Evolutionary conservation across 1,140 invertebrate species (phyloP), one percentile per base, ranked within the genome.

Genomic region (Platyscapa corneri): DNA sequence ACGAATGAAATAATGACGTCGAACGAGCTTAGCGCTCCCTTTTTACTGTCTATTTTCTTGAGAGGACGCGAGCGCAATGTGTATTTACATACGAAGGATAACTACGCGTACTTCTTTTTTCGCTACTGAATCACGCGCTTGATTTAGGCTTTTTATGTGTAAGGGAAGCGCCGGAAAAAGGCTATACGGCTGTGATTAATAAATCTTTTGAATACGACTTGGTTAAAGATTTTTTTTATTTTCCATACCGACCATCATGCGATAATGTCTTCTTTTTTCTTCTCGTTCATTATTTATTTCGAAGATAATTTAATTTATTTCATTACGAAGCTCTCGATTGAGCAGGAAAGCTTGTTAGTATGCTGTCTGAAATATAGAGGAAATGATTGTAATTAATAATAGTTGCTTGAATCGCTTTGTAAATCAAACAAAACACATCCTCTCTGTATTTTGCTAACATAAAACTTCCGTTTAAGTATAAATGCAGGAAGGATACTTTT

Each of bases 41-140:
- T 75, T 85, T 85, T 81, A 85, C 84, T 65, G 64, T 86, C 85
- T 83, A 86, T 67, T 84, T 83, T 84, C 86, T 84, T 84, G 77
- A 84, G 82, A 75, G 77, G 56, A 65, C 76, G 39, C 65, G 64
- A 39, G 42, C 53, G n/a, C 39, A 42, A 30, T 27, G 32, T 42
- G 65, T 75, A 85, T 85, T 85, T 85, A 85, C 83, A 80, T 79
- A 72, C 74, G 60, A 49, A 37, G 82, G 42, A 84, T 53, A 46
- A 30, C 82, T 49, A 2, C 56, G 30, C 53, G 82, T 39, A 34
- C 7, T n/a, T 42, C 42, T 37, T 56, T 46, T 70, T 37, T 42
- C 30, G 5, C 53, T 75, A 42, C 76, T 83, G 18, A 86, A 86
- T 86, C 85, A 86, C 53, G 60, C 79, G 85, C 79, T 78, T 86